phyloP scores from a whole-genome alignment of 2,113 vertebrate species.

The Salvelinus alpinus region DNA sequence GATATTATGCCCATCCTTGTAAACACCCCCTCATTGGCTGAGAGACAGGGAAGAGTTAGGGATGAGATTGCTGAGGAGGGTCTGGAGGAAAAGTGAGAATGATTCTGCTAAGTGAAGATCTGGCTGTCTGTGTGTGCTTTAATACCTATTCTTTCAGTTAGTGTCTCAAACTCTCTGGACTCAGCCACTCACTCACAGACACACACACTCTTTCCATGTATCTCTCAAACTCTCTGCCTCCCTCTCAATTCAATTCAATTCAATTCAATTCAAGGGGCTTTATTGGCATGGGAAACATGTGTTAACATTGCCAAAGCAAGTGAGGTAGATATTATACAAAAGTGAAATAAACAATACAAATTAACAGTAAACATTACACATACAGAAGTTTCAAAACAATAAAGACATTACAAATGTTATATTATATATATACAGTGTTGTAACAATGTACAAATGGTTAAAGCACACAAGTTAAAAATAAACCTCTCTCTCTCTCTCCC shows the following conservation, averaged over 20 bases:
- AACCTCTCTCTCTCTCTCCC: not conserved
- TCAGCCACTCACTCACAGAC: not conserved
- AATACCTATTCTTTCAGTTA: not conserved
- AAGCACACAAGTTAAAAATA: no score
- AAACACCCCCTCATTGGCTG: conserved; percentile 11
- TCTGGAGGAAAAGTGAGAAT: conserved; percentile 7
- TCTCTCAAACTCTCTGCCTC: not conserved
- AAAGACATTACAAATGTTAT: no score
- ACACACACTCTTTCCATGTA: not conserved
- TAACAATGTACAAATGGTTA: no score
- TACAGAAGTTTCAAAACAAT: no score
- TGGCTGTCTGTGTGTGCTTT: not conserved
- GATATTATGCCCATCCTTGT: not conserved
- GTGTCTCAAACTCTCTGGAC: conserved; percentile 15
- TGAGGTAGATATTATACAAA: no score
- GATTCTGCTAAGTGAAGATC: not conserved
- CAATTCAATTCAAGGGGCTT: no score
- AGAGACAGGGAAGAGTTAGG: conserved; percentile 31
- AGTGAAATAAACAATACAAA: no score
- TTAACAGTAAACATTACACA: no score
- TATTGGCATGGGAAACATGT: no score
- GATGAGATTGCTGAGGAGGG: conserved; percentile 16
- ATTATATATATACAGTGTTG: no score
- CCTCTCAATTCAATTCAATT: no score
- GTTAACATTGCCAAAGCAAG: no score